phyloP scores from a whole-genome alignment of 2,113 vertebrate species.

The Rhombomys opimus region DNA sequence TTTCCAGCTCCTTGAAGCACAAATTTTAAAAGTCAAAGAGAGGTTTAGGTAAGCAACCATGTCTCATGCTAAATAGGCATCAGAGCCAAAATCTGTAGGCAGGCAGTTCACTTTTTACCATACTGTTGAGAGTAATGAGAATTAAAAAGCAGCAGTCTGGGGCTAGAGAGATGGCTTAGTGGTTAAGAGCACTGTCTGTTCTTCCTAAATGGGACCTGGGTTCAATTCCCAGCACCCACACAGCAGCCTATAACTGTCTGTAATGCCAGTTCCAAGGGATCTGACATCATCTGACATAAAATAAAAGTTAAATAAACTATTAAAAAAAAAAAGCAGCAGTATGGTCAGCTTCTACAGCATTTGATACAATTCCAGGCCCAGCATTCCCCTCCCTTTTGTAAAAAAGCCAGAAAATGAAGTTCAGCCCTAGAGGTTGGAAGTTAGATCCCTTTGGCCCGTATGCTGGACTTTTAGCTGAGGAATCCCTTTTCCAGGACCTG shows the following conservation, averaged over 20 bases:
- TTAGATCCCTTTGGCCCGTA: background rate
- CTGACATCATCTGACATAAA: too few species aligned
- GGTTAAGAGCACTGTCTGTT: too few species aligned
- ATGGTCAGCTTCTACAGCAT: background rate
- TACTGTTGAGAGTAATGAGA: constrained; percentile 9
- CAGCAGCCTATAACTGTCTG: too few species aligned
- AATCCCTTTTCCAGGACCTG: constrained; percentile 48
- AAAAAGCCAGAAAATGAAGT: constrained; percentile 27
- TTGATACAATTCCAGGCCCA: background rate
- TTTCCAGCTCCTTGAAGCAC: background rate
- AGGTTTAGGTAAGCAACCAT: background rate
- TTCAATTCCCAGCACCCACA: too few species aligned
- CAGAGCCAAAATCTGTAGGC: constrained; percentile 2
- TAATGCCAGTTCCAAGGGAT: too few species aligned
- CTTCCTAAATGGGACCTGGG: too few species aligned
- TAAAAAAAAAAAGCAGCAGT: background rate
- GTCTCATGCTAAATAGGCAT: background rate
- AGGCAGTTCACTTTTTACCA: background rate
- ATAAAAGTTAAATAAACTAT: too few species aligned
- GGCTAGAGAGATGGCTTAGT: too few species aligned
- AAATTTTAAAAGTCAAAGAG: constrained; percentile 49
- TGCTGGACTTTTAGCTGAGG: background rate
- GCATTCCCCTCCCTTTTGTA: constrained; percentile 12
- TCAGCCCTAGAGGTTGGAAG: constrained; percentile 25
- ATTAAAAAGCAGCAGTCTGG: background rate